Conservation (phyloP, 2,888 invertebrate genomes). For the Hydrotaea cyrtoneurina region DNA sequence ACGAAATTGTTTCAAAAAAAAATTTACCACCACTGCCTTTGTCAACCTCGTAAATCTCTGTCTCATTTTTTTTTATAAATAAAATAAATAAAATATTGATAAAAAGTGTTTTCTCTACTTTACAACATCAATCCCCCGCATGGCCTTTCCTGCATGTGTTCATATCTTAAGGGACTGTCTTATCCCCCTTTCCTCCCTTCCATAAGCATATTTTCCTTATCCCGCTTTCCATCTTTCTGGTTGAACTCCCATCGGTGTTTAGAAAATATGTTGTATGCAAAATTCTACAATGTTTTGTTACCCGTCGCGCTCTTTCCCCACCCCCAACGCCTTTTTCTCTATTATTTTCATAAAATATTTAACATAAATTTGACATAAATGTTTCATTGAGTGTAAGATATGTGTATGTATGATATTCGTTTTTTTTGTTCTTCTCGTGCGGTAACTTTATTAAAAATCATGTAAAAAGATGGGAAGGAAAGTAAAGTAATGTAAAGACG, state of each 20-base stretch:
- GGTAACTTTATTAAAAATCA: constrained; percentile 76
- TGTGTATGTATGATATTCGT: constrained; percentile 35
- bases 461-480: constrained; percentile 62
- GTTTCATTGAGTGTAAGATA: constrained; percentile 75
- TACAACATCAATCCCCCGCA: neutral
- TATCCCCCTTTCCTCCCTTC: neutral
- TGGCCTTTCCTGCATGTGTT: neutral
- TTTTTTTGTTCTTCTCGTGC: neutral
- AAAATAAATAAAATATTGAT: constrained; percentile 59
- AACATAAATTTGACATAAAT: constrained; percentile 79
- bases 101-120: constrained; percentile 36
- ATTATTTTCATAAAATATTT: constrained; percentile 68
- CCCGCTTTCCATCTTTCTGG: constrained; percentile 14
- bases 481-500: constrained; percentile 58
- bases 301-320: neutral
- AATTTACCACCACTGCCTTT: neutral
- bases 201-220: constrained; percentile 3
- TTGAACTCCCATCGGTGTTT: constrained; percentile 30
- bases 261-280: constrained; percentile 47
- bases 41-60: constrained; percentile 18
- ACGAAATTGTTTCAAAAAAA: too few relatives aligned
- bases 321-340: neutral
- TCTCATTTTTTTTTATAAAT: constrained; percentile 9
- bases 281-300: constrained; percentile 20
- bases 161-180: constrained; percentile 23